These are phyloP conservation scores for Pygoscelis adeliae DNA, from an alignment of 2,113 vertebrate species.

Conservation along the genomic window DNA sequence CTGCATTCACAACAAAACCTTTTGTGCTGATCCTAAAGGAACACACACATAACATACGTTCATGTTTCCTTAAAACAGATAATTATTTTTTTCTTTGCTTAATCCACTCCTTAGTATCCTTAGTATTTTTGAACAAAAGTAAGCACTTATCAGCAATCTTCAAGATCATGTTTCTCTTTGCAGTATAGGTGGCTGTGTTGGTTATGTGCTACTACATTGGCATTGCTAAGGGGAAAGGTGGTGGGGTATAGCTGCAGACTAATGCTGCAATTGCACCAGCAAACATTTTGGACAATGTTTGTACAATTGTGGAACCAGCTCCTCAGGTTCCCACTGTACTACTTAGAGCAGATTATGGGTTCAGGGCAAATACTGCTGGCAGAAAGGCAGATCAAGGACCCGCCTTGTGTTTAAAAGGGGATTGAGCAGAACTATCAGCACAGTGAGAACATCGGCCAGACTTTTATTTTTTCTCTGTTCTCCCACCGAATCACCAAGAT, in stretches of 20 bases:
- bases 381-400: not conserved
- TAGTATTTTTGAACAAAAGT: not conserved
- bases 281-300: not conserved
- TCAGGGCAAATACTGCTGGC: not conserved
- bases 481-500: not conserved
- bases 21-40: not conserved
- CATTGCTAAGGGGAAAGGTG: not conserved
- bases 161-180: not conserved
- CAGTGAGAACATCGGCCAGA: not conserved
- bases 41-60: not conserved
- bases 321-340: not conserved
- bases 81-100: not conserved
- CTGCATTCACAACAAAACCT: not conserved
- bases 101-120: not conserved
- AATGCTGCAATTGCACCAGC: not conserved
- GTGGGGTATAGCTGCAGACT: not conserved
- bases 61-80: not conserved
- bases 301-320: not conserved
- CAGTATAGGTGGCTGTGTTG: not conserved
- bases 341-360: not conserved
- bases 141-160: not conserved
- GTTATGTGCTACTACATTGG: not conserved
- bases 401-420: not conserved
- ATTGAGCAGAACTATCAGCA: not conserved
- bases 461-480: not conserved